Evolutionary conservation across 1,140 invertebrate species (phyloP).

Genomic region (Drosophila kanapiae): DNA sequence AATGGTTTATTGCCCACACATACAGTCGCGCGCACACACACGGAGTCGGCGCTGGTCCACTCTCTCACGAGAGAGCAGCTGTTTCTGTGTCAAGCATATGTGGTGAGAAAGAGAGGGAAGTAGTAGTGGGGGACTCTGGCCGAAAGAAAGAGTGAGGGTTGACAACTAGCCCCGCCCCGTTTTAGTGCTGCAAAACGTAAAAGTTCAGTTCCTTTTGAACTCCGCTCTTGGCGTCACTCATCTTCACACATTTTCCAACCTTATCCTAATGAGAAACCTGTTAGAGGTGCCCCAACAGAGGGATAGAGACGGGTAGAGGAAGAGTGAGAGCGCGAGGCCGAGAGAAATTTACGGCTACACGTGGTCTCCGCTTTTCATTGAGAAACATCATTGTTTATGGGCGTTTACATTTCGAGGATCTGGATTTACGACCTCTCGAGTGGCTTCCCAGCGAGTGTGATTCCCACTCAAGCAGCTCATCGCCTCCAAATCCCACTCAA

Average conservation of each 20-base stretch:
- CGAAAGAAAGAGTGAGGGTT: slow-evolving; percentile 28
- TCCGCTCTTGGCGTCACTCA: slow-evolving; percentile 1
- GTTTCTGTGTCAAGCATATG: slow-evolving; percentile 75
- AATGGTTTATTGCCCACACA: slow-evolving; percentile 80
- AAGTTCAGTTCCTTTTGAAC: slow-evolving; percentile 4
- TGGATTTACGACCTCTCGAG: slow-evolving; percentile 71
- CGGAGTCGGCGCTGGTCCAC: slow-evolving; percentile 52
- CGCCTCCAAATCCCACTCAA: slow-evolving; percentile 34
- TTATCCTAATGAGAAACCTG: slow-evolving; percentile 79
- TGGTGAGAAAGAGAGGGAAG: slow-evolving; percentile 61
- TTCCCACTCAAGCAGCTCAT: slow-evolving; percentile 13
- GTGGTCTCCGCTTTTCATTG: slow-evolving; percentile 72
- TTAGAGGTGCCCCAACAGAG: slow-evolving; percentile 61
- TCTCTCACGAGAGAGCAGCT: slow-evolving; percentile 69
- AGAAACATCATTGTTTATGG: slow-evolving; percentile 83
- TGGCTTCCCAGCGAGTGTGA: slow-evolving; percentile 40
- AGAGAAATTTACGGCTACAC: slow-evolving; percentile 74
- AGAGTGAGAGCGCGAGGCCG: slow-evolving; percentile 51
- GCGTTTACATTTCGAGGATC: slow-evolving; percentile 74
- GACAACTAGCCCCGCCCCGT: slow-evolving; percentile 68
- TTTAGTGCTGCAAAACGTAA: slow-evolving; percentile 63
- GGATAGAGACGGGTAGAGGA: slow-evolving; percentile 8
- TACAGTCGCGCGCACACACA: slow-evolving; percentile 13
- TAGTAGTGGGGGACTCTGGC: slow-evolving; percentile 36
- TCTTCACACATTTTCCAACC: slow-evolving; percentile 43